Conservation (phyloP, 2,113 vertebrate genomes). For the Sarotherodon lohbergeri region DNA sequence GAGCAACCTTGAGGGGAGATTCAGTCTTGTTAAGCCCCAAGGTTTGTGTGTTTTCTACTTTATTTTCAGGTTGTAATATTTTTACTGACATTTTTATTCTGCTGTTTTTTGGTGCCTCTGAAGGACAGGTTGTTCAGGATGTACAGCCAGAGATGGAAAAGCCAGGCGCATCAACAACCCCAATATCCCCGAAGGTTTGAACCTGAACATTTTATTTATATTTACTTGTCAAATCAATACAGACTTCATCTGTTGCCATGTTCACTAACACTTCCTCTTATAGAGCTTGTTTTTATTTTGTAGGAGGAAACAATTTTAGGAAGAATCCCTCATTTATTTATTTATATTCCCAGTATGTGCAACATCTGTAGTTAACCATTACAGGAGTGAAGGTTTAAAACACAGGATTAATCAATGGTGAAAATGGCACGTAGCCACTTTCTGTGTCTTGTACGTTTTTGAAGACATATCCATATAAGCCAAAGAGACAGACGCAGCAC, state of each 20-base stretch:
- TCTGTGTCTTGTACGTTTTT: neutral
- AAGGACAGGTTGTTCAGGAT: neutral
- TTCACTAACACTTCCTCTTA: neutral
- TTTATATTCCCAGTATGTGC: neutral
- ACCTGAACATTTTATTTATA: neutral
- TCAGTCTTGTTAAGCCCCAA: neutral
- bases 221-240: neutral
- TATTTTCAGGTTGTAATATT: neutral
- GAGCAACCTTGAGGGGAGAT: neutral
- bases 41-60: neutral
- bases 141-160: neutral
- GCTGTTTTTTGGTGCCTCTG: neutral
- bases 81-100: neutral
- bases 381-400: neutral
- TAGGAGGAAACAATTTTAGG: neutral
- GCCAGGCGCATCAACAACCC: neutral
- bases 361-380: neutral
- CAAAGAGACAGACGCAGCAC: neutral
- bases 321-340: neutral
- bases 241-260: neutral
- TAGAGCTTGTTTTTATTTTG: neutral
- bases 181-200: neutral
- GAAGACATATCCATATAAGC: neutral
- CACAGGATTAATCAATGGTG: neutral
- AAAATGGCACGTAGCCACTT: neutral